Percentiles rank a stretch among this genome's conserved stretches.
Evolutionary conservation across 2,797 vertebrate genomes (phyloP).

Genomic region (Hipposideros larvatus): DNA sequence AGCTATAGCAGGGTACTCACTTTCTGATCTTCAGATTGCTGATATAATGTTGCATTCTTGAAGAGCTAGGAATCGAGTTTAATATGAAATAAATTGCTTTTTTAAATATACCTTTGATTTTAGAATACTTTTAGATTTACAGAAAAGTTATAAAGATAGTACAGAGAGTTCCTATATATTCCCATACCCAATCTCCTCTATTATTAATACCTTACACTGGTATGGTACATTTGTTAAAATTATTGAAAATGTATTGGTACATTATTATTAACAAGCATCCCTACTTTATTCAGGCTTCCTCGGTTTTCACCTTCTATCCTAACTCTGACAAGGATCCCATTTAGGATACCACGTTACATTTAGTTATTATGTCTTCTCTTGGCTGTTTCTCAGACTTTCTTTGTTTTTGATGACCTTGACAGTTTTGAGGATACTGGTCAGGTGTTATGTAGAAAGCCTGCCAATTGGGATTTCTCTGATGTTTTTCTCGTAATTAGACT

Average conservation of each 20-base stretch:
- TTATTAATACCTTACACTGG: not conserved
- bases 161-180: not conserved
- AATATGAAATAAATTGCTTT: not conserved
- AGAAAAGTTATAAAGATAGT: not conserved
- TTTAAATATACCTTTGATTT: not conserved
- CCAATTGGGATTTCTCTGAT: not conserved
- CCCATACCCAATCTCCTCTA: not conserved
- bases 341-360: not conserved
- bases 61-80: not conserved
- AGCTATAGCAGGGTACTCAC: not conserved
- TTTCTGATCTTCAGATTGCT: not conserved
- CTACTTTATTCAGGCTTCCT: not conserved
- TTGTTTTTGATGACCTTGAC: not conserved
- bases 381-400: not conserved
- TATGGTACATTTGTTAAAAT: not conserved
- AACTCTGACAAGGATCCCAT: not conserved
- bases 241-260: not conserved
- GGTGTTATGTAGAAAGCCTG: not conserved
- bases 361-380: not conserved
- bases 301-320: not conserved
- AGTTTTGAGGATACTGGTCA: not conserved
- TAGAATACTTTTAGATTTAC: not conserved
- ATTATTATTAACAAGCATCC: not conserved
- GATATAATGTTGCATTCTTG: not conserved
- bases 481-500: not conserved